Base-by-base conservation (phyloP, 2,888 invertebrate genomes). In the Drosophila greeni region DNA sequence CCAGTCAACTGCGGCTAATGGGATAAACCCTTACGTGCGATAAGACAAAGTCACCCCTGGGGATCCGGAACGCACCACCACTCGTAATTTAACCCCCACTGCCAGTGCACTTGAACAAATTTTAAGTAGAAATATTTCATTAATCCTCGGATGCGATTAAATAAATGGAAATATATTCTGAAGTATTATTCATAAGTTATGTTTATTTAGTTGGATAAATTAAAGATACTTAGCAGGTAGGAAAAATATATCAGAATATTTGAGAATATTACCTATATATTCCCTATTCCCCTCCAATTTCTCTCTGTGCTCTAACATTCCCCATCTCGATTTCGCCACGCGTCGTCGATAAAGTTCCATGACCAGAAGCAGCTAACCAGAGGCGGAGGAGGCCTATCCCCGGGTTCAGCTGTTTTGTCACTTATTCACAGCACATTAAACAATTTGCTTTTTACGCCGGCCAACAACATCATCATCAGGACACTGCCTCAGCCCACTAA, bases 381-480 rank as follows among this genome's bases (percentile, higher is more conserved):
- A 16, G 36, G 52, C 24, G 26, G n/a, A 73, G 66, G 78, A 75
- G 66, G 81, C 79, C 79, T 84, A 76, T 31, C 57, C 65, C 73
- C 57, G 67, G 79, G 82, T 82, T 84, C 70, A 79, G 84, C 84
- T 84, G 79, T 84, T 84, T 77, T 84, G 82, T 84, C 82, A 82
- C 81, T 84, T 81, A 83, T 86, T 82, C 80, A 86, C 84, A 85
- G 85, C 80, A 85, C 86, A 86, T 86, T 86, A 86, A 86, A 83
- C 86, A 86, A 86, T 86, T 86, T 85, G 77, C 78, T 84, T 84
- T 78, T 84, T 82, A 82, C 78, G 84, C 84, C 83, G 74, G 71
- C 80, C 82, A 82, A 80, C 82, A 82, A 80, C 76, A 82, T 76
- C 74, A 77, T 54, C 67, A 82, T 52, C 68, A 65, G 29, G 59